Conservation (phyloP, 2,888 invertebrate species). For the Carterocephalus palaemon region DNA sequence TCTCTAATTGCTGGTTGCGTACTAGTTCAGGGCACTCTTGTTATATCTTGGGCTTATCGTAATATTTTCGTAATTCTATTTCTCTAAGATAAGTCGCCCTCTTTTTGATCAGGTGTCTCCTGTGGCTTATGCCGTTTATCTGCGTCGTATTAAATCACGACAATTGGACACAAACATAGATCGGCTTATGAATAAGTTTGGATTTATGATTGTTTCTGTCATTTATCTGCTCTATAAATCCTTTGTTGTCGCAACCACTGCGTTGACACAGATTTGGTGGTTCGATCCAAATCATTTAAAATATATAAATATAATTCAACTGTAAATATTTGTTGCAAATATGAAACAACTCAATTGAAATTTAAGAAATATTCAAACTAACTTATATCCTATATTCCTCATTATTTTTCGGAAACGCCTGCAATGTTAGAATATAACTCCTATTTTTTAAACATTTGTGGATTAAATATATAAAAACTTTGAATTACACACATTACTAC, state of each 20-base stretch:
- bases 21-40: slow-evolving; percentile 45
- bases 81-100: slow-evolving; percentile 51
- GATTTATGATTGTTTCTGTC: slow-evolving; percentile 23
- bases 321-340: too few species aligned
- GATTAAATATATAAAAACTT: too few species aligned
- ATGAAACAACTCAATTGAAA: too few species aligned
- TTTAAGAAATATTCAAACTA: too few species aligned
- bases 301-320: too few species aligned
- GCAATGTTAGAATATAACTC: too few species aligned
- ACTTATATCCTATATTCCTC: too few species aligned
- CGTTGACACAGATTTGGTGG: background rate
- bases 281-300: background rate
- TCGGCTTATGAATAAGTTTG: slow-evolving; percentile 20
- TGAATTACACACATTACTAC: too few species aligned
- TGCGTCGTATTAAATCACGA: slow-evolving; percentile 25
- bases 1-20: slow-evolving; percentile 21
- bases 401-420: too few species aligned
- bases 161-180: slow-evolving; percentile 22
- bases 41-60: slow-evolving; percentile 40
- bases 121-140: slow-evolving; percentile 29
- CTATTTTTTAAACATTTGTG: too few species aligned
- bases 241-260: slow-evolving; percentile 6
- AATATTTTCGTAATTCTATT: slow-evolving; percentile 43
- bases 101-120: slow-evolving; percentile 50
- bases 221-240: slow-evolving; percentile 14